Conservation (phyloP, 2,113 vertebrate genomes). For the Montifringilla adamsi region DNA sequence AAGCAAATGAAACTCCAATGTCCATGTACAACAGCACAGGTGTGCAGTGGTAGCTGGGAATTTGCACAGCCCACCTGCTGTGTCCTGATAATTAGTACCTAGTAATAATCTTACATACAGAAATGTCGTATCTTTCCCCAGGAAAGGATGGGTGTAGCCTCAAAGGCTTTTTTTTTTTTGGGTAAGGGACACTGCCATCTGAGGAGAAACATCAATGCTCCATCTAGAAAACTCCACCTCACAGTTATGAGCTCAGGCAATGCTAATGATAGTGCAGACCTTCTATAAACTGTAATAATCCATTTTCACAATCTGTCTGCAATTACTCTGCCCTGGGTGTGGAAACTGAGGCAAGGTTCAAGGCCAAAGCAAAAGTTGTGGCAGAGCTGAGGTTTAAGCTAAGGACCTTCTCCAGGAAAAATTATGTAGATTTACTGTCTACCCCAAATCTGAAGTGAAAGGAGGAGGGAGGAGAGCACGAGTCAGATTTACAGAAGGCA, state of each 20-base stretch:
- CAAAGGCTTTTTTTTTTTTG: not conserved
- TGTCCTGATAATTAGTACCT: not conserved
- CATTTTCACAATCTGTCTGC: not conserved
- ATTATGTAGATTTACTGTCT: not conserved
- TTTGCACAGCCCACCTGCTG: not conserved
- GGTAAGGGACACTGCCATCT: not conserved
- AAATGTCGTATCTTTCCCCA: not conserved
- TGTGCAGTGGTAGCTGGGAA: accelerated
- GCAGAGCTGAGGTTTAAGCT: not conserved
- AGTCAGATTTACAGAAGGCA: not conserved
- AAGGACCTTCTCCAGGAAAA: not conserved
- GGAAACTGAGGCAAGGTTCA: constrained; percentile 8
- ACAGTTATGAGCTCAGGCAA: not conserved
- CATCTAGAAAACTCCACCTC: not conserved
- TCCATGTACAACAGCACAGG: not conserved
- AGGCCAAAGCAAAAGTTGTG: not conserved
- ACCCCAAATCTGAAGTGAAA: not conserved
- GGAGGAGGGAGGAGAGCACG: not conserved
- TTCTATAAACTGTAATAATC: not conserved
- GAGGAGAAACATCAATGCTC: not conserved
- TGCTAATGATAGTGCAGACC: not conserved
- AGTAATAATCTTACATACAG: not conserved
- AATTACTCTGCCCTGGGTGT: not conserved
- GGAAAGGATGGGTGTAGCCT: not conserved
- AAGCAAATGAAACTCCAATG: not conserved